Evolutionary conservation across 2,113 vertebrate species (phyloP).

Genomic region (Sceloporus undulatus): DNA sequence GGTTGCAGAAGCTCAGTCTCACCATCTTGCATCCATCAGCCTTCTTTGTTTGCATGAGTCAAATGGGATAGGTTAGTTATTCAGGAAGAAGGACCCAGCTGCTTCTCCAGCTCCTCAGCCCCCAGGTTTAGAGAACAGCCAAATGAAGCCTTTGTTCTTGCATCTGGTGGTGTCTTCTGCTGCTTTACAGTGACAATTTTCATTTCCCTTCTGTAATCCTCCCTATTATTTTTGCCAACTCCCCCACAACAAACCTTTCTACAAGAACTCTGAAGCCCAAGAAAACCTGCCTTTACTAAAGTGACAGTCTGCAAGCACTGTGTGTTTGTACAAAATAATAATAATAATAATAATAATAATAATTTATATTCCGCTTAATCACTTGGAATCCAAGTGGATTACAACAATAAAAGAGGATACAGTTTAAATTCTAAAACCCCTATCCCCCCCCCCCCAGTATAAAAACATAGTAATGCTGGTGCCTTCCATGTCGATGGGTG

Average conservation of each 20-base stretch:
- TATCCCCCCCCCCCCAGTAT: no score
- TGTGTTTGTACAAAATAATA: no score
- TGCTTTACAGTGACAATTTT: constrained; percentile 49
- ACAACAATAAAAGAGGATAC: no score
- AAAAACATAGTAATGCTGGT: no score
- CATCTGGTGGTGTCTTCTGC: constrained; percentile 41
- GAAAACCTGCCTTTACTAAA: constrained; percentile 25
- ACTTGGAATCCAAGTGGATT: no score
- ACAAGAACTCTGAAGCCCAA: constrained; percentile 45
- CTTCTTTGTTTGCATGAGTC: background rate
- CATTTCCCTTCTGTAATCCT: constrained; percentile 53
- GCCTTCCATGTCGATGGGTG: no score
- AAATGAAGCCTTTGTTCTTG: constrained; percentile 36
- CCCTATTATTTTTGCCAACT: constrained; percentile 38
- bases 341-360: no score
- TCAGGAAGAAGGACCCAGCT: constrained; percentile 6
- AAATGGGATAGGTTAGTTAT: constrained; percentile 9
- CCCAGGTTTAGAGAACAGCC: constrained; percentile 46
- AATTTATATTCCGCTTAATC: no score
- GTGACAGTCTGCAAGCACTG: background rate
- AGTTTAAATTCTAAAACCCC: no score
- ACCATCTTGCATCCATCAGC: background rate
- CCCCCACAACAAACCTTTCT: constrained; percentile 51
- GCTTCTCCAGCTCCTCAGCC: constrained; percentile 35
- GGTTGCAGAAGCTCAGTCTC: constrained; percentile 1